These are phyloP conservation scores for Decapterus maruadsi DNA, from an alignment of 2,797 vertebrate genomes.

Conservation along the genomic window DNA sequence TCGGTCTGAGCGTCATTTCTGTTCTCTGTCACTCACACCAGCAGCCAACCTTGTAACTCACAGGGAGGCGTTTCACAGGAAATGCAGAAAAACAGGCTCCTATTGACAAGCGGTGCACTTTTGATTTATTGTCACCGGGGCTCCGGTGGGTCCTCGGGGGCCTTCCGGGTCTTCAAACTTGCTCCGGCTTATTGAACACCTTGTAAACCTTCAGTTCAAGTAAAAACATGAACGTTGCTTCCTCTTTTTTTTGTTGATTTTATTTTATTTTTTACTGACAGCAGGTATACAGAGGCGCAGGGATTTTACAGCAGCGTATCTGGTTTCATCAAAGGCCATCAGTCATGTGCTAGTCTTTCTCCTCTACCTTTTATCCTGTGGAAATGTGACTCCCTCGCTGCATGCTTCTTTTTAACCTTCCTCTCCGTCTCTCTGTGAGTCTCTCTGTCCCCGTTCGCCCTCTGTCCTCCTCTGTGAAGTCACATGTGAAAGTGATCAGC, in stretches of 20 bases:
- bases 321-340: conserved; percentile 74
- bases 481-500: conserved; percentile 80
- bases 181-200: conserved; percentile 61
- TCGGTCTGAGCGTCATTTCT: conserved; percentile 1
- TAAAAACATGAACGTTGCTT: conserved; percentile 69
- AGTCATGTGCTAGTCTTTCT: conserved; percentile 70
- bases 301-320: conserved; percentile 65
- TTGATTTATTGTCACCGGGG: conserved; percentile 34
- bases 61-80: conserved; percentile 23
- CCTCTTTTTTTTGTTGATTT: background rate
- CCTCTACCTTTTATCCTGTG: conserved; percentile 69
- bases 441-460: conserved; percentile 41
- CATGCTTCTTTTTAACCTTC: conserved; percentile 57
- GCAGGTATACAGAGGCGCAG: conserved; percentile 23
- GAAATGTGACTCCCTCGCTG: conserved; percentile 71
- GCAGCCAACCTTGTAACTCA: conserved; percentile 2
- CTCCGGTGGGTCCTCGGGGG: conserved; percentile 50
- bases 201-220: conserved; percentile 63
- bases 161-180: conserved; percentile 61
- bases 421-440: conserved; percentile 9
- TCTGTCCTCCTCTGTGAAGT: conserved; percentile 57
- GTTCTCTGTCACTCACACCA: background rate
- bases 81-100: conserved; percentile 5
- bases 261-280: conserved; percentile 25
- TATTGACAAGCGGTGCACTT: conserved; percentile 44